A percentile compares a stretch with the other conserved stretches of the same genome.
These are phyloP conservation scores for Calcarius ornatus DNA, from an alignment of 2,113 vertebrate genomes.

Conservation along the genomic window DNA sequence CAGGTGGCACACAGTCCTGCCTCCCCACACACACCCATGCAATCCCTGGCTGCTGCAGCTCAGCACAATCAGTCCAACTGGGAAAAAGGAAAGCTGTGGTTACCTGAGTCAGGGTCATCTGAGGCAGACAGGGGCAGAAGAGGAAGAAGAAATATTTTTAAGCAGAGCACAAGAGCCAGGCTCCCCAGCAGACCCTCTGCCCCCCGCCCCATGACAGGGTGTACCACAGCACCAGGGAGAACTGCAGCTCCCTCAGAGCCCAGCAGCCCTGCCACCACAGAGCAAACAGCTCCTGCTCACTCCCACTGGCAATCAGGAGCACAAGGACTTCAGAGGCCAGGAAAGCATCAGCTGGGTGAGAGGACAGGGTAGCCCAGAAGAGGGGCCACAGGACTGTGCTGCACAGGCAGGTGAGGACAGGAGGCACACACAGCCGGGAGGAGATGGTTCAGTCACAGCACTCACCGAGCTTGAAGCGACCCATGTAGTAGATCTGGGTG, in stretches of 20 bases:
- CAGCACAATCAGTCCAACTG: neutral
- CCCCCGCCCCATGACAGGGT: neutral
- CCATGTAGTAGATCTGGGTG: slow-evolving; percentile 85
- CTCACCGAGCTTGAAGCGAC: slow-evolving; percentile 81
- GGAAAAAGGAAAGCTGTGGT: neutral
- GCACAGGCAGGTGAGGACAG: neutral
- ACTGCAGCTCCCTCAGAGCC: neutral
- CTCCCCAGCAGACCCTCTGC: neutral
- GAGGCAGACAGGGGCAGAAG: slow-evolving; percentile 62
- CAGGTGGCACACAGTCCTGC: neutral
- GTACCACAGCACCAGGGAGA: neutral
- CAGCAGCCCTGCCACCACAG: too few relatives aligned
- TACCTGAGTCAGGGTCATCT: slow-evolving; percentile 83
- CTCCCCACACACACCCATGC: neutral
- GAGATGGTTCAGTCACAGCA: neutral
- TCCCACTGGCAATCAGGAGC: neutral
- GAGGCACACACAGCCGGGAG: neutral
- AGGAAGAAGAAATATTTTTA: slow-evolving; percentile 56
- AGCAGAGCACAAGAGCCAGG: slow-evolving; percentile 10
- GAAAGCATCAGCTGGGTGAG: neutral
- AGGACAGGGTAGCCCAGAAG: neutral
- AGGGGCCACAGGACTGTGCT: neutral
- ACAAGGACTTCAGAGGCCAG: neutral
- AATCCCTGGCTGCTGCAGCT: neutral
- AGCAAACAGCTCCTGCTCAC: neutral